Base-by-base conservation (phyloP, 2,113 vertebrate genomes). In the Dolichallabes microphthalmus region DNA sequence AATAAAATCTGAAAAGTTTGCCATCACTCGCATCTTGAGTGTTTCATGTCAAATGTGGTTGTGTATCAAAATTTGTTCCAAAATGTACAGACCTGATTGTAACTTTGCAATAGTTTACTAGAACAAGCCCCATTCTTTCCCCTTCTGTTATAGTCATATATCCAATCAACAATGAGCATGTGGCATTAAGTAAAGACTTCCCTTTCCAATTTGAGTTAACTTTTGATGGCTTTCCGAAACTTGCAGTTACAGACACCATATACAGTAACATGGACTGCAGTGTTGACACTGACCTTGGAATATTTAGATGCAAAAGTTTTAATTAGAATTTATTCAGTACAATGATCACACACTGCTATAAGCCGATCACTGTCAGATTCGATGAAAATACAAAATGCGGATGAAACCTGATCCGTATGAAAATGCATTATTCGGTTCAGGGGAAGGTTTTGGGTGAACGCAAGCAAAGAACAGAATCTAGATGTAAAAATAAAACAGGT, bases 401-500 rank as follows among this genome's bases (percentile, higher is more conserved):
- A 89, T 82, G 73, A 87, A 88, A 89, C 45, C 86, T 90, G 85
- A 93, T 92, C 82, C 84, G 85, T 77, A 84, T 64, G 68, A 87
- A 76, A 83, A 89, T 80, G 91, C 88, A 86, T 93, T 91, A 92
- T 93, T 93, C 92, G 85, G 86, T 89, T 75, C 85, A 87, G 88
- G 87, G 90, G 83, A 90, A 89, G 89, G 89, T 86, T 90, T 82
- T 83, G 76, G 89, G 90, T 90, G 82, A 87, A 86, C 4, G 50
- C 76, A 89, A 80, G 5, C 71, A 92, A 93, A 94, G 91, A 92
- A 89, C 91, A 92, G 52, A 58, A 58, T 35, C 32, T 60, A 58
- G 30, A 92, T 88, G 91, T 89, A 89, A 92, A 86, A 91, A 86
- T 88, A 92, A 92, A 91, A 93, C 91, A 86, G 89, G 86, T 80